Evolutionary conservation across 2,113 vertebrate species (phyloP).

Genomic region (Sceloporus tristichus): DNA sequence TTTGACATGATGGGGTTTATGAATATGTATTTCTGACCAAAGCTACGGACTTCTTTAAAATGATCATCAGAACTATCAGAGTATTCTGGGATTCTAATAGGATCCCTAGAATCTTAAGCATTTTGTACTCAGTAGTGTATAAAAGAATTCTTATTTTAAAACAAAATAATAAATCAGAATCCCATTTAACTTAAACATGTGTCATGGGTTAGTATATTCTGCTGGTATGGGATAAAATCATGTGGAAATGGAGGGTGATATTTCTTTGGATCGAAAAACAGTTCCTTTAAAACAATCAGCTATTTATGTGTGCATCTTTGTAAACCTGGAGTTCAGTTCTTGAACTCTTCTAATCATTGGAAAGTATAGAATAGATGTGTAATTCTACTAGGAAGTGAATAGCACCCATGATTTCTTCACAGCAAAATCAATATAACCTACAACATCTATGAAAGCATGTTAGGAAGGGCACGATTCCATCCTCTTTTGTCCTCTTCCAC

Average conservation of each 20-base stretch:
- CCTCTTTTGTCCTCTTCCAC: too few species aligned
- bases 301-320: not conserved
- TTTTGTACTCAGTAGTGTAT: constrained; percentile 1
- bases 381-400: not conserved
- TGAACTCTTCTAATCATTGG: not conserved
- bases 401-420: not conserved
- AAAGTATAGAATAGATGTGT: not conserved
- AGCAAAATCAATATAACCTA: not conserved
- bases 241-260: not conserved
- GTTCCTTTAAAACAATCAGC: not conserved
- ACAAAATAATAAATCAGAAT: constrained; percentile 21
- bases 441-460: not conserved
- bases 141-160: not conserved
- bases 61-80: not conserved
- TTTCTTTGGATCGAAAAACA: not conserved
- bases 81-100: not conserved
- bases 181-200: not conserved
- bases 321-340: not conserved
- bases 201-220: not conserved
- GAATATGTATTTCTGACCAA: not conserved
- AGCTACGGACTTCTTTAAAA: constrained; percentile 13
- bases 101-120: not conserved
- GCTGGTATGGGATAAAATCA: not conserved
- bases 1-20: constrained; percentile 15
- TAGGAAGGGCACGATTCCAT: too few species aligned